Base-by-base conservation (phyloP, 2,888 invertebrate species). In the Caenorhabditis afra region DNA sequence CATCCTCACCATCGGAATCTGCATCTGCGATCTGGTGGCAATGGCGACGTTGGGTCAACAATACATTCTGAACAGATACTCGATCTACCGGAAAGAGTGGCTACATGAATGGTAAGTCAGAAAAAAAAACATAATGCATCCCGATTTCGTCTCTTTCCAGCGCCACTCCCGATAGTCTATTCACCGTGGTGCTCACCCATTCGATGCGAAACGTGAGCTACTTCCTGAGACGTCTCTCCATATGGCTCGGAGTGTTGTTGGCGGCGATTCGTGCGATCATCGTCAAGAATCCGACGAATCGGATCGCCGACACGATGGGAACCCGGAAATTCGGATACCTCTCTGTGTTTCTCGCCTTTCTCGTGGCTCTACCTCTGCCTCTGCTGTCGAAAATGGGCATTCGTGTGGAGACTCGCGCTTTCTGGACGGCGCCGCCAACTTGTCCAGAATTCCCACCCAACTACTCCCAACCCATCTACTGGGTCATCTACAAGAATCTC, bases 1-100 rank as follows among this genome's bases (percentile, higher is more conserved):
- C 16, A 29, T 52, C 35, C 23, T 52, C 11, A 52, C n/a, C 14
- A 52, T 52, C n/a, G 52, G 52, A 1, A 35, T 52, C n/a, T 52
- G 52, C 16, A 5, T 52, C 16, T 52, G 52, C n/a, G 52, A 52
- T 20, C 14, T 52, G 3, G 35, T 50, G 1, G 20, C 29, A 7
- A 29, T 29, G 29, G 29, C 29, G 4, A 29, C 29, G 3, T 29
- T 29, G 7, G 29, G 3, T 3, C 29, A 29, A 7, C 3, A 5
- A 7, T 29, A 5, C 29, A 29, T 29, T 29, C 4, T 7, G 29
- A 29, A 29, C 29, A 3, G 29, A 29, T 7, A 5, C 29, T 29
- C 29, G 29, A 29, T 29, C 29, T 29, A 29, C 7, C 29, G 7
- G 7, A 29, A 29, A 29, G 29, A 29, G 29, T n/a, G n/a, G n/a